phyloP scores from a whole-genome alignment of 2,113 vertebrate species.

The Illadopsis cleaveri region DNA sequence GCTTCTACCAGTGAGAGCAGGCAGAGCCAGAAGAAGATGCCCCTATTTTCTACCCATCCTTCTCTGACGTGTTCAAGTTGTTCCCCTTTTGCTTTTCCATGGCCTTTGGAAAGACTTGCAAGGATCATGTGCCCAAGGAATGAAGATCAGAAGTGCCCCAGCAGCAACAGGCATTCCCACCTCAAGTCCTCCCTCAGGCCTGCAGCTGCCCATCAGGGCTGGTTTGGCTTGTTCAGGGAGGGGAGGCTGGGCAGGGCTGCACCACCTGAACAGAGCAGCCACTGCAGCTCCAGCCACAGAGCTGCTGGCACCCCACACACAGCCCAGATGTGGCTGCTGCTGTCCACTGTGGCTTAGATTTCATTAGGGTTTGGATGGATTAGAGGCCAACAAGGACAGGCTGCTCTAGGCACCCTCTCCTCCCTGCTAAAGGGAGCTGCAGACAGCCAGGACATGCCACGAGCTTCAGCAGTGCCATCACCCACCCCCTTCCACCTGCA shows the following conservation, averaged over 20 bases:
- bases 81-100: neutral
- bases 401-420: neutral
- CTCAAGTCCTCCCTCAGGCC: fast-evolving
- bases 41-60: neutral
- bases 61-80: neutral
- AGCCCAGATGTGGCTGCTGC: neutral
- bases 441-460: neutral
- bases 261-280: neutral
- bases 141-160: neutral
- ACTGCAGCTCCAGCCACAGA: neutral
- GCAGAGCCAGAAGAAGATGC: neutral
- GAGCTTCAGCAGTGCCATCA: neutral
- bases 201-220: neutral
- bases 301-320: neutral
- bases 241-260: neutral
- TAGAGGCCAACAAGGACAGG: neutral
- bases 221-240: neutral
- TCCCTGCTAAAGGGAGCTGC: neutral
- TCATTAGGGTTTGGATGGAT: neutral
- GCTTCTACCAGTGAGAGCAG: neutral
- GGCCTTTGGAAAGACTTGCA: neutral
- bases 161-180: neutral
- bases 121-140: neutral
- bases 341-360: neutral
- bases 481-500: neutral